Evolutionary conservation across 1,140 invertebrate genomes (phyloP).

Genomic region (Metopolophium dirhodum): DNA sequence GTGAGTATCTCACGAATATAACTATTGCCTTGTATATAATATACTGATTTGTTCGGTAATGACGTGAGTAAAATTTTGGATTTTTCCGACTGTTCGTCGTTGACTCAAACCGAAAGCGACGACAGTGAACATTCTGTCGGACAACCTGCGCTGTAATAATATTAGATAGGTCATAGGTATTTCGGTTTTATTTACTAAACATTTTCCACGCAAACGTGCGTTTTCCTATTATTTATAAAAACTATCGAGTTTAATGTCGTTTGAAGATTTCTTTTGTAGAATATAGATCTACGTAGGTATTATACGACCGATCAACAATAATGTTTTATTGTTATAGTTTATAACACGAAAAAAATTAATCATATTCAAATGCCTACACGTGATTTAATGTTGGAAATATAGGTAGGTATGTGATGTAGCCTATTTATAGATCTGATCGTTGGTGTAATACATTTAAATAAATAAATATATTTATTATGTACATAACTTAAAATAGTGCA

Average conservation of each 20-base stretch:
- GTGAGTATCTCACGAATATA: neutral
- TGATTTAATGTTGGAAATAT: no score
- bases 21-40: neutral
- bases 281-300: neutral
- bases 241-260: neutral
- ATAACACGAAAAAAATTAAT: no score
- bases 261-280: neutral
- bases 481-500: neutral
- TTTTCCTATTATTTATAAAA: neutral
- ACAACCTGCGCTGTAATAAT: neutral
- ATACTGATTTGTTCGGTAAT: neutral
- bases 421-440: neutral
- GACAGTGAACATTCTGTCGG: neutral
- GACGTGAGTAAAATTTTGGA: neutral
- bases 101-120: neutral
- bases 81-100: neutral
- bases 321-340: no score
- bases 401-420: no score
- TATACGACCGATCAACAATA: no score
- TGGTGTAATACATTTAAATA: neutral
- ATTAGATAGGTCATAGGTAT: no score
- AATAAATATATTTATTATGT: no score
- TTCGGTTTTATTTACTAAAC: neutral
- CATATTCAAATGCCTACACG: no score
- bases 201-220: neutral